Conservation (phyloP, 2,113 vertebrate genomes). For the Ciconia boyciana region DNA sequence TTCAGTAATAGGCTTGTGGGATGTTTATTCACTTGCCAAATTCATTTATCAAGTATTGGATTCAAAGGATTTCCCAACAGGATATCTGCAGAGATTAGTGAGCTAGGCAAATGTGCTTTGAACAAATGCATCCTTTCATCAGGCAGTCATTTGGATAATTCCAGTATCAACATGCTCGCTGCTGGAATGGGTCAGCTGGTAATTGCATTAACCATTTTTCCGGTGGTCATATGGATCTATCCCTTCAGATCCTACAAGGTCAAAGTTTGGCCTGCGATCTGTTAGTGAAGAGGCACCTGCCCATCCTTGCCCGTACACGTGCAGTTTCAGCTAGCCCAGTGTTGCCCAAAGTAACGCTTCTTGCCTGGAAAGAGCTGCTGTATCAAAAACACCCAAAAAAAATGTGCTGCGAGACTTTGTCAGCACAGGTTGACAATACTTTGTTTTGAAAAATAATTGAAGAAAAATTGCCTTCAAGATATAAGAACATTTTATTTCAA, state of each 20-base stretch:
- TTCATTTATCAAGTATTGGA: constrained; percentile 73
- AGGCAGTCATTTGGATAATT: constrained; percentile 49
- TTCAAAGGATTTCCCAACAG: constrained; percentile 73
- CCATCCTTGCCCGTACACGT: accelerated
- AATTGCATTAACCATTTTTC: constrained; percentile 25
- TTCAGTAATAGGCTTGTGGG: constrained; percentile 51
- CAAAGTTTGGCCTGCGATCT: not conserved
- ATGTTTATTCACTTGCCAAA: constrained; percentile 68
- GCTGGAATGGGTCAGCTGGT: not conserved
- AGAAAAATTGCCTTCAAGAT: not conserved
- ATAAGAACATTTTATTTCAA: not conserved
- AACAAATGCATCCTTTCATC: constrained; percentile 61
- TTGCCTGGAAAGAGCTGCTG: not conserved
- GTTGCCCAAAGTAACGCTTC: not conserved
- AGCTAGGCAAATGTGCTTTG: constrained; percentile 60
- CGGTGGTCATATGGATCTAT: accelerated
- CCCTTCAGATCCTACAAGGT: not conserved
- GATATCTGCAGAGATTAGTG: constrained; percentile 64
- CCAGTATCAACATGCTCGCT: not conserved
- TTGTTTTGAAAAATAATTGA: not conserved
- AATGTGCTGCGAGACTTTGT: not conserved
- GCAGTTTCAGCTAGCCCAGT: not conserved
- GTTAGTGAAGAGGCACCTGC: not conserved
- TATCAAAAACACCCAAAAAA: not conserved
- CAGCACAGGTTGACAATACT: not conserved